Base-by-base conservation (phyloP, 1,140 invertebrate species). In the Dryas iulia region DNA sequence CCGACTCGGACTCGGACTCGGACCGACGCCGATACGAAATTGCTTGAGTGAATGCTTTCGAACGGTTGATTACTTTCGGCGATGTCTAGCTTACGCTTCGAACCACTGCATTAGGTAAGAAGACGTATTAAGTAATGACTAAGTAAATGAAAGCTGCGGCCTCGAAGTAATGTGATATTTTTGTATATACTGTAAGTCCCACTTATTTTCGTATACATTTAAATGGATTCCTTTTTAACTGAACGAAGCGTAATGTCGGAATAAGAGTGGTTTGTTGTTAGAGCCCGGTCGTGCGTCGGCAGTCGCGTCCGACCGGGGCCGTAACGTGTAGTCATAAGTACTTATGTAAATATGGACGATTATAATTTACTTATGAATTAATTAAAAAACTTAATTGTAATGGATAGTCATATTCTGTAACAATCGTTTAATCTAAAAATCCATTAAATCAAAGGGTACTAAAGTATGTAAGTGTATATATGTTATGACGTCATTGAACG, bases 201-300 rank as follows among this genome's bases (percentile, higher is more conserved):
- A 91, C 79, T 91, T 91, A 91, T 91, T 91, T 91, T 91, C 87
- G 81, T 91, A 91, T 88, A 91, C 87, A 91, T 91, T 91, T 91
- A 91, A 91, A 91, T 87, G 83, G 83, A 87, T 89, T 90, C 75
- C 82, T 89, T 89, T 91, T 76, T 79, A 87, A 89, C 80, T 79
- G 86, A 84, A 85, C 76, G 85, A 86, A 82, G 80, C 80, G 79
- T 84, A 75, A 71, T 78, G 76, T 85, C 85, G 82, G 77, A 74
- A 70, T 76, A 77, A 81, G 77, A 76, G 74, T 82, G 77, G 72
- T 81, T 72, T 77, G 57, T 72, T 62, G 61, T 61, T 23, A 31
- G 26, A 11, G 56, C 60, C 67, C 60, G 53, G 60, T 63, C 66
- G 53, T 25, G 59, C 21, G 25, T 26, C 10, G 23, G 28, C 39